A percentile compares a stretch with the other conserved stretches of the same genome.
These are phyloP conservation scores for Arothron firmamentum DNA, from an alignment of 2,113 vertebrate genomes.

Conservation along the genomic window DNA sequence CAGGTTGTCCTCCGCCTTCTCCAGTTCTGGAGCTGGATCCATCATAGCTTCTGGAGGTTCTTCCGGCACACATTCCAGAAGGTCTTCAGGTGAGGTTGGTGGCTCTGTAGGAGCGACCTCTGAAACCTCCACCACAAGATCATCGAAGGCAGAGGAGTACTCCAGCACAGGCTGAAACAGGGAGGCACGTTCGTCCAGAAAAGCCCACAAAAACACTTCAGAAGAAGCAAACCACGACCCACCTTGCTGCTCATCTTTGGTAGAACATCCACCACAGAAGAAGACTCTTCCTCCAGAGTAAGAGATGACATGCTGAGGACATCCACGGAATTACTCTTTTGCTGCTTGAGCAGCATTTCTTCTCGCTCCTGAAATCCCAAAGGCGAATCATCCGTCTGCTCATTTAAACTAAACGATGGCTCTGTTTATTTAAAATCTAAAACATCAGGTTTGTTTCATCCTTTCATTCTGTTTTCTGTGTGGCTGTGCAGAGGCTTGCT, in stretches of 20 bases:
- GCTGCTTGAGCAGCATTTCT: constrained; percentile 67
- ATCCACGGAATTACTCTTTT: constrained; percentile 40
- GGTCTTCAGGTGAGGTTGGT: constrained; percentile 26
- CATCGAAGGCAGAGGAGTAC: constrained; percentile 89
- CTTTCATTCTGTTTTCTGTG: neutral
- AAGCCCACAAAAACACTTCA: neutral
- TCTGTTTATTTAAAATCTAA: neutral
- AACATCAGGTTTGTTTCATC: neutral
- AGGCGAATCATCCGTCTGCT: neutral
- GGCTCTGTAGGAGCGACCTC: constrained; percentile 58
- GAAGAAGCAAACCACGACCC: neutral
- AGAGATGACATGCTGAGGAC: constrained; percentile 73
- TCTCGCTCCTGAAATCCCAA: constrained; percentile 79
- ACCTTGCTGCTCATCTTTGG: constrained; percentile 63
- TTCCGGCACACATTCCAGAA: constrained; percentile 66
- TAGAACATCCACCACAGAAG: constrained; percentile 66
- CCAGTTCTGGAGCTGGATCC: constrained; percentile 46
- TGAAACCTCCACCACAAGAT: constrained; percentile 68
- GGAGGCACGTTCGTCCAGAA: neutral
- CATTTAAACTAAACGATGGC: no score
- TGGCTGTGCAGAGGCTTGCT: neutral
- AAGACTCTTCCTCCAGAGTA: constrained; percentile 72
- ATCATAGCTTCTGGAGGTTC: constrained; percentile 42
- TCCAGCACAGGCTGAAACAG: constrained; percentile 76
- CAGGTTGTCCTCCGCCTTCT: constrained; percentile 39